A percentile compares a stretch with the other conserved stretches of the same genome.
phyloP scores from a whole-genome alignment of 2,888 invertebrate species.

The Sinhomidia bicolor region DNA sequence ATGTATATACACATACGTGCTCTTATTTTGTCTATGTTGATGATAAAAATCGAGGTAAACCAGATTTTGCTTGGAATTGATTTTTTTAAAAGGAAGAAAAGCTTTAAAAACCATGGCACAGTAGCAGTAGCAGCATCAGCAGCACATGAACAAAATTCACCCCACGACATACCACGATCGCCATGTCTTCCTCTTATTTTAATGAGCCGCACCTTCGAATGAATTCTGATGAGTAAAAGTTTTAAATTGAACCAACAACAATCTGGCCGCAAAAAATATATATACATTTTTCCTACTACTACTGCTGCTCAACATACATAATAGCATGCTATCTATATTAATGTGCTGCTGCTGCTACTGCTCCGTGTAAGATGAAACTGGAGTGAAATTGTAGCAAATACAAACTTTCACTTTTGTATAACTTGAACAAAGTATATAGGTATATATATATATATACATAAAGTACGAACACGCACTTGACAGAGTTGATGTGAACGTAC shows the following conservation, averaged over 20 bases:
- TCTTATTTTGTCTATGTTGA: neutral
- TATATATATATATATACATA: too few species aligned
- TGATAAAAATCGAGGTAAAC: neutral
- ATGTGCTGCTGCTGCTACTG: too few species aligned
- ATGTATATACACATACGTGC: too few species aligned
- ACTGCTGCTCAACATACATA: neutral
- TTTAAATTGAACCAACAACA: slow-evolving; percentile 4
- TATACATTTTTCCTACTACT: neutral
- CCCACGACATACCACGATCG: neutral
- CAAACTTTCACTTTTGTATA: neutral
- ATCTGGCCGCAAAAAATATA: neutral
- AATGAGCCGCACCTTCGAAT: slow-evolving; percentile 20
- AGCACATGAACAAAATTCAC: neutral
- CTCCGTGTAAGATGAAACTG: neutral
- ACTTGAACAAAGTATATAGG: neutral
- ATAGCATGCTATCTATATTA: slow-evolving; percentile 3
- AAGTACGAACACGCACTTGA: too few species aligned
- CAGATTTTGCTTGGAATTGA: neutral
- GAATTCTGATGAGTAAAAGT: slow-evolving; percentile 14
- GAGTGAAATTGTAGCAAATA: neutral
- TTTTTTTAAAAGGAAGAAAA: too few species aligned
- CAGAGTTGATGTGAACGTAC: too few species aligned
- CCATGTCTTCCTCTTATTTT: neutral
- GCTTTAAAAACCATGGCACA: too few species aligned
- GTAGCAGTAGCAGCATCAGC: too few species aligned